Evolutionary conservation across 2,888 invertebrate genomes (phyloP), one percentile per base, ranked within the genome.

Genomic region (Agrilus mali): DNA sequence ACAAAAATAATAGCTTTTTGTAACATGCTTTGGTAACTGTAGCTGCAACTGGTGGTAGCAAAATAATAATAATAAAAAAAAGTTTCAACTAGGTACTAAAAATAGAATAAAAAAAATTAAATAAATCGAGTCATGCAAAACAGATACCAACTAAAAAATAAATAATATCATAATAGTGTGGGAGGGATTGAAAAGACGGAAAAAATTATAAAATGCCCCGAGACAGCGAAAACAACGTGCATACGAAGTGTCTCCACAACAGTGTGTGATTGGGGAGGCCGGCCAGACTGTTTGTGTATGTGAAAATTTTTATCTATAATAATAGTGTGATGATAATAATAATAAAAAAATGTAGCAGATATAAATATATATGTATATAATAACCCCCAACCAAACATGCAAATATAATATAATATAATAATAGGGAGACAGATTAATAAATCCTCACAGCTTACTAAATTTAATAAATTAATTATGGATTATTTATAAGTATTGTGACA

Each of bases 231-330:
- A 56, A 55, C 55, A 54, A 56, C 57, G 57, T 57, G 57, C 57
- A 57, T 57, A 57, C 57, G 56, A 27, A 55, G 54, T 20, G 20
- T 56, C 52, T 54, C 48, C 46, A 46, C 42, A 46, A 40, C 41
- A 45, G 42, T 27, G 22, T 22, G 27, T 27, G 27, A 27, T 27
- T 27, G 27, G 27, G 27, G 27, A 65, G 66, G 67, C 65, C 65
- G 68, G 68, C 67, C 65, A 65, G 56, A 57, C 63, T 61, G 61
- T 57, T 50, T 49, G 44, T 44, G 42, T 27, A 10, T 27, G 27
- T 27, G 27, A 27, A 27, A 10, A 2, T 8, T 27, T 27, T 27
- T 27, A 27, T 2, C 8, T 27, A 27, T 27, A 27, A 10, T 27
- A 27, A 27, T 4, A 27, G 27, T 27, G 27, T 27, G 27, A 27